Conservation (phyloP, 2,888 invertebrate species). For the Drosophila planitibia region DNA sequence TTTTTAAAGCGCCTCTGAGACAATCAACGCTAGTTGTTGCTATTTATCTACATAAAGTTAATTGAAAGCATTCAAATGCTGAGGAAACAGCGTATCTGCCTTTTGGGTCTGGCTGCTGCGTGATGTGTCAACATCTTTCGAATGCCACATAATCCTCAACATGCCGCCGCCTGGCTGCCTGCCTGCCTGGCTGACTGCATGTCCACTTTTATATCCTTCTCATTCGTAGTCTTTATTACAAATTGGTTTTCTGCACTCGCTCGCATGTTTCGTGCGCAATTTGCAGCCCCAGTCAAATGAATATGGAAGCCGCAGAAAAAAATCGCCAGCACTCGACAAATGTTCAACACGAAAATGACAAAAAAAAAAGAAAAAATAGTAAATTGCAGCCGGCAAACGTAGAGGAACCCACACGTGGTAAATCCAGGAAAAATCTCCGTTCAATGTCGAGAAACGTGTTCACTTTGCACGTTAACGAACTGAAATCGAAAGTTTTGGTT, state of each 20-base stretch:
- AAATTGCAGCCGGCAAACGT: constrained; percentile 62
- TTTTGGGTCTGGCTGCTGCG: constrained; percentile 50
- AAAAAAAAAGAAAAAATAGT: constrained; percentile 35
- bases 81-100: constrained; percentile 4
- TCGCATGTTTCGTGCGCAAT: constrained; percentile 77
- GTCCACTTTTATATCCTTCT: constrained; percentile 56
- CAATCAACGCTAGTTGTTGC: constrained; percentile 62
- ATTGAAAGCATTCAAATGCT: constrained; percentile 74
- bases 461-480: constrained; percentile 74
- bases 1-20: constrained; percentile 35
- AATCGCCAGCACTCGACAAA: constrained; percentile 23
- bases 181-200: constrained; percentile 19
- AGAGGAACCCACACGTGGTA: constrained; percentile 49
- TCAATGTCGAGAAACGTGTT: constrained; percentile 67
- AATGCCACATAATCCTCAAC: constrained; percentile 52
- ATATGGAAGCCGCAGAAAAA: constrained; percentile 55
- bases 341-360: constrained; percentile 22
- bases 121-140: constrained; percentile 82
- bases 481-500: constrained; percentile 75
- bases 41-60: constrained; percentile 73
- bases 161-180: constrained; percentile 16
- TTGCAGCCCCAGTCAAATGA: constrained; percentile 69
- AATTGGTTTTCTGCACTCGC: constrained; percentile 78
- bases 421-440: constrained; percentile 42
- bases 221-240: constrained; percentile 76